Evolutionary conservation across 2,113 vertebrate species (phyloP), one percentile per base, ranked within the genome.

Genomic region (Eptesicus fuscus): DNA sequence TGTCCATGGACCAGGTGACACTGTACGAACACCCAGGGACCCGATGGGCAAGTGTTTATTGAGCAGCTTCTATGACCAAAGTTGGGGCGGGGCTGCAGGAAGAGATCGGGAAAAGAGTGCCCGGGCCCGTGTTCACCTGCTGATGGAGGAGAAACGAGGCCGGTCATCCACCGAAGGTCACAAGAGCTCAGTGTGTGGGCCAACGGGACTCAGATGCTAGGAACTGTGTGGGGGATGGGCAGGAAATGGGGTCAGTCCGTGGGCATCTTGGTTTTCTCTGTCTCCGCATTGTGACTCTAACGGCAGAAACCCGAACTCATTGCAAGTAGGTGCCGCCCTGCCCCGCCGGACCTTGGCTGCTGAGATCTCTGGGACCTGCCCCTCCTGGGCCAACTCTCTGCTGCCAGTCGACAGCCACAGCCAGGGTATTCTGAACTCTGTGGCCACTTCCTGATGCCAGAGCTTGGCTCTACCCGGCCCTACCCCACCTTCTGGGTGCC

Each of bases 371-470:
- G 0, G 3, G 51, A 37, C 32, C 14, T 23, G 40, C 16, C 51
- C n/a, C 42, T 91, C 42, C 59, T 65, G 0, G 44, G 44, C 70
- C 92, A 69, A 73, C 67, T 59, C 18, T 16, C 65, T 69, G 37
- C 70, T 70, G 11, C 56, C 25, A 80, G 51, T 61, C 2, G 0
- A 0, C 49, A 42, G 63, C 53, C 79, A 63, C 53, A 47, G 59
- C 37, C 74, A 10, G 4, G 40, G 30, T 73, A 88, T 95, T 88
- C 73, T 42, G 35, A 94, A 63, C 47, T 63, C 22, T 67, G 28
- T 71, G 70, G 10, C 30, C 82, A 90, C 77, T 92, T 94, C 67
- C 88, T 88, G 78, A 88, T 84, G 74, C 61, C 73, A 86, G 90
- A 84, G 25, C 30, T 78, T 88, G 44, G 23, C 20, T 73, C 77